Conservation (phyloP, 1,140 invertebrate species). For the Macrobrachium nipponense region DNA sequence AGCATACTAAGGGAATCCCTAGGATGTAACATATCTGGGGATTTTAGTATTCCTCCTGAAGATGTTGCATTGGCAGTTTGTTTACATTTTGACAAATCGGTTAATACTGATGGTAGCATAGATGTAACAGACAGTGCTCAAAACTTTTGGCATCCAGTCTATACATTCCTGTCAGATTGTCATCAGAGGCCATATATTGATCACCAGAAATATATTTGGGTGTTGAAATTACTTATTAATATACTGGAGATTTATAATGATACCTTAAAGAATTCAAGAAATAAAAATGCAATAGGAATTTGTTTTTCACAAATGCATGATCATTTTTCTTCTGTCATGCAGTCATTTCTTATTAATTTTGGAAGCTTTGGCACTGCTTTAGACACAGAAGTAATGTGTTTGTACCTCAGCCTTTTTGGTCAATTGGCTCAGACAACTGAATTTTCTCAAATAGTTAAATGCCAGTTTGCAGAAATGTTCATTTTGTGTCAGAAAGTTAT, state of each 20-base stretch:
- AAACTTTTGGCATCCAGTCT: not conserved
- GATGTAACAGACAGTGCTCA: not conserved
- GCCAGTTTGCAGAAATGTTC: slow-evolving; percentile 26
- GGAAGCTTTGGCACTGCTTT: slow-evolving; percentile 7
- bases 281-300: not conserved
- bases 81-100: slow-evolving; percentile 7
- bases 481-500: not conserved
- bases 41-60: not conserved
- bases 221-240: slow-evolving; percentile 18
- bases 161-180: slow-evolving; percentile 33
- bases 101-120: not conserved
- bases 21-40: too few species aligned
- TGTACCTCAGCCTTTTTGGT: slow-evolving; percentile 22
- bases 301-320: not conserved
- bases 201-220: slow-evolving; percentile 15
- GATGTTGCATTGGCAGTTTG: slow-evolving; percentile 24
- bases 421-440: too few species aligned
- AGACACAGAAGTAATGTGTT: slow-evolving; percentile 25
- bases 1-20: too few species aligned
- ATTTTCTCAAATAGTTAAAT: not conserved
- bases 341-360: slow-evolving; percentile 28
- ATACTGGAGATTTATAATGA: slow-evolving; percentile 37
- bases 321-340: slow-evolving; percentile 18
- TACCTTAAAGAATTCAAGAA: not conserved
- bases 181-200: slow-evolving; percentile 38